These are phyloP conservation scores for Sapajus apella DNA, from an alignment of 2,113 vertebrate species.

Conservation along the genomic window DNA sequence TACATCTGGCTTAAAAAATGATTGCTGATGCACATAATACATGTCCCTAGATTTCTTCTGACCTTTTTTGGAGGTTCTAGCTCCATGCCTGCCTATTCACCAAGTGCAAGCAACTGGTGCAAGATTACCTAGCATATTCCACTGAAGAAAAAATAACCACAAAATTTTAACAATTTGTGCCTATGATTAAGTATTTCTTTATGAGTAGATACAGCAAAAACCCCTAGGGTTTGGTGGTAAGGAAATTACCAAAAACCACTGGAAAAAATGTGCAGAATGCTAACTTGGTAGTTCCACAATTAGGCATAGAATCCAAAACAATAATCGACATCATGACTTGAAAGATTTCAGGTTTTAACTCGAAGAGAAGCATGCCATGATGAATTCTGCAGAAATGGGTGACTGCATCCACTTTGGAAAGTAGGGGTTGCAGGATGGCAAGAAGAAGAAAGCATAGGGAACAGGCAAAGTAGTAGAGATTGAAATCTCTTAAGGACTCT, in stretches of 20 bases:
- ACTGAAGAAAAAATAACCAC: neutral
- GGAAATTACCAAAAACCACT: neutral
- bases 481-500: neutral
- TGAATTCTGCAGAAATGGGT: neutral
- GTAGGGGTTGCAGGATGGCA: too few species aligned
- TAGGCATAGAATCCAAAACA: neutral
- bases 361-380: neutral
- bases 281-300: neutral
- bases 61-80: neutral
- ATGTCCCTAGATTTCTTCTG: neutral
- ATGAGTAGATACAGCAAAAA: neutral
- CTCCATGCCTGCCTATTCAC: neutral
- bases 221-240: neutral
- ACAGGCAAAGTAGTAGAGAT: neutral
- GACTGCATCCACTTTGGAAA: neutral
- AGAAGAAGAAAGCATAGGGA: neutral
- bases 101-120: neutral
- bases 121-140: neutral
- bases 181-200: neutral
- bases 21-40: neutral
- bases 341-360: neutral
- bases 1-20: neutral
- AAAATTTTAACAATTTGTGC: neutral
- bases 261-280: neutral
- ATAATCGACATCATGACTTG: rapidly evolving